Conservation (phyloP, 1,140 invertebrate genomes). For the Mycetomoellerius zeteki region DNA sequence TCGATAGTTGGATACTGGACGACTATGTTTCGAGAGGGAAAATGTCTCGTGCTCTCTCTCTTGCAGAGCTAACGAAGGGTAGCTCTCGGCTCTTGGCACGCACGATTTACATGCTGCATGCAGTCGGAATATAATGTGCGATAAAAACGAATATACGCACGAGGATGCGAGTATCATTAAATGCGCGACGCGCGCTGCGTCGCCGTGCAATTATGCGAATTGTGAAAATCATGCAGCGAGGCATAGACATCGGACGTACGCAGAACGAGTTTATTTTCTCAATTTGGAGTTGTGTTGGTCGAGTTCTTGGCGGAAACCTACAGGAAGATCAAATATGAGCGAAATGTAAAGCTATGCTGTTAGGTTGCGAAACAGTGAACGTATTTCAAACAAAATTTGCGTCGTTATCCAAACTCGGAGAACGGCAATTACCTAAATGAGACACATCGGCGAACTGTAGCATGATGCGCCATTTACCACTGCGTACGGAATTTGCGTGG, state of each 20-base stretch:
- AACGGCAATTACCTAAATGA: slow-evolving; percentile 40
- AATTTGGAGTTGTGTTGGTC: not conserved
- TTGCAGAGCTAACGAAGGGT: not conserved
- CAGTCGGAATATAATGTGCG: not conserved
- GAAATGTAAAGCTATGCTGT: not conserved
- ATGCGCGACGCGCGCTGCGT: not conserved
- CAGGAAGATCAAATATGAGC: not conserved
- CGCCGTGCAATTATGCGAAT: slow-evolving; percentile 1
- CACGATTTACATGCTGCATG: not conserved
- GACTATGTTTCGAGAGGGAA: slow-evolving; percentile 47
- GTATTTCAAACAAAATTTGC: not conserved
- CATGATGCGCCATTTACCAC: not conserved
- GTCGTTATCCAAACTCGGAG: slow-evolving; percentile 33
- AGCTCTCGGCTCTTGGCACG: not conserved
- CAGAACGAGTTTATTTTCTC: not conserved
- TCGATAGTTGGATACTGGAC: slow-evolving; percentile 38
- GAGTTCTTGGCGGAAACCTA: not conserved
- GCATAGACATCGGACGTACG: not conserved
- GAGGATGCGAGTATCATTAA: not conserved
- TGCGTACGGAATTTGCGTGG: slow-evolving; percentile 8
- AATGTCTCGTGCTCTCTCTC: slow-evolving; percentile 34
- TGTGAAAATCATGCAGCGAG: not conserved
- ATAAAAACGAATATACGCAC: not conserved
- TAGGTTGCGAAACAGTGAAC: not conserved
- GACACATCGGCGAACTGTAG: not conserved